A percentile compares a stretch with the other conserved stretches of the same genome.
phyloP scores from a whole-genome alignment of 2,888 invertebrate species.

The Lasioglossum leucozonium region DNA sequence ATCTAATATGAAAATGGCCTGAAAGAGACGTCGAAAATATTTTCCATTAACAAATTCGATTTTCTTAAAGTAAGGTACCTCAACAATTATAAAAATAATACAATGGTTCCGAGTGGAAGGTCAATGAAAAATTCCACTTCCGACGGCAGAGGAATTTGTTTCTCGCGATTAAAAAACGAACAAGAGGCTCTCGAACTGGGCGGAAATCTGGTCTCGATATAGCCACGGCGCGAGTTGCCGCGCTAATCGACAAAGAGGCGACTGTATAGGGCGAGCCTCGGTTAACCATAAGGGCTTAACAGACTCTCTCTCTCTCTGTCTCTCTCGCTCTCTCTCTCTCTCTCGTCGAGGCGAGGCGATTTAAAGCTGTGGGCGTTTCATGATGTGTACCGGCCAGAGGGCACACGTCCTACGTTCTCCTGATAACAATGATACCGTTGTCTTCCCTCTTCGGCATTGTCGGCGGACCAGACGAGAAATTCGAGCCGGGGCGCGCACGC shows the following conservation, averaged over 20 bases:
- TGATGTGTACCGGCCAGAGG: slow-evolving; percentile 52
- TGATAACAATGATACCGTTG: slow-evolving; percentile 80
- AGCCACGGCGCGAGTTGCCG: slow-evolving; percentile 57
- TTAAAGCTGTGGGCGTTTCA: slow-evolving; percentile 64
- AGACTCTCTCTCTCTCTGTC: too few relatives aligned
- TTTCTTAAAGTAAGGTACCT: too few relatives aligned
- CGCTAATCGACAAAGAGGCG: slow-evolving; percentile 76
- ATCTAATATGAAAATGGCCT: too few relatives aligned
- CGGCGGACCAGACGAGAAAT: slow-evolving; percentile 33
- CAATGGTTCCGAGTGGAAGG: neutral
- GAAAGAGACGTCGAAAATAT: too few relatives aligned
- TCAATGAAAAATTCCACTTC: slow-evolving; percentile 19
- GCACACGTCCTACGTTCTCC: slow-evolving; percentile 51
- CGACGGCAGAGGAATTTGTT: too few relatives aligned
- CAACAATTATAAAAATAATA: too few relatives aligned
- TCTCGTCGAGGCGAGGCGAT: slow-evolving; percentile 64
- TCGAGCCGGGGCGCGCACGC: neutral
- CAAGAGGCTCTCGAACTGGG: slow-evolving; percentile 35
- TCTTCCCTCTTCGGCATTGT: slow-evolving; percentile 59
- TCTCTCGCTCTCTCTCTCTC: slow-evolving; percentile 56
- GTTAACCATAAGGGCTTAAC: slow-evolving; percentile 74
- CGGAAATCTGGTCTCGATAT: slow-evolving; percentile 62
- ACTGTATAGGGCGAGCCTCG: slow-evolving; percentile 73
- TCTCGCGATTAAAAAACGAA: slow-evolving; percentile 26
- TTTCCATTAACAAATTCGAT: too few relatives aligned